Evolutionary conservation across 2,113 vertebrate genomes (phyloP).

Genomic region (Struthidea cinerea): DNA sequence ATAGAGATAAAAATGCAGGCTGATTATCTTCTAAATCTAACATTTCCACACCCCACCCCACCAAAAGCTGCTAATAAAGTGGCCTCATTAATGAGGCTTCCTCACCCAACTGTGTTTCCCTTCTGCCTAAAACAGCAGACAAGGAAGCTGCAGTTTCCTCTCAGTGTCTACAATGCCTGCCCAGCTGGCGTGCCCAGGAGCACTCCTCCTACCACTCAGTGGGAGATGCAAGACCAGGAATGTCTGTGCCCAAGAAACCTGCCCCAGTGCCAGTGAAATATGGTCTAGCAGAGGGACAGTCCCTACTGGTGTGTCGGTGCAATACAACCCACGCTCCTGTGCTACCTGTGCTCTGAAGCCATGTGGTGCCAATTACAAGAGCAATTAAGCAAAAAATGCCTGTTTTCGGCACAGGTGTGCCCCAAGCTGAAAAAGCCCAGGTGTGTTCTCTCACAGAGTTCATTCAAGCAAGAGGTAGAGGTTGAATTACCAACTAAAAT

Average conservation of each 20-base stretch:
- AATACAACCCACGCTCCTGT: accelerated
- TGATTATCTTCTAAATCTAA: neutral
- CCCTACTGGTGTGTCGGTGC: accelerated
- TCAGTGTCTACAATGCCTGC: accelerated
- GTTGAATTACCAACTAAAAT: neutral
- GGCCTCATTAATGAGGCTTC: neutral
- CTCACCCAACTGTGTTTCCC: neutral
- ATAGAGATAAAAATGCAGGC: neutral
- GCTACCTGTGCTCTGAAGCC: neutral
- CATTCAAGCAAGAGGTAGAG: neutral
- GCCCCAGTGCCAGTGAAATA: accelerated
- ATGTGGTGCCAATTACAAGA: neutral
- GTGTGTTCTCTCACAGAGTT: neutral
- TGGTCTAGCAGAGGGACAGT: neutral
- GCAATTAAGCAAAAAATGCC: neutral
- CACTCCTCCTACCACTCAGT: neutral
- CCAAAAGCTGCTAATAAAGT: neutral
- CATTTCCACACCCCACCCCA: neutral
- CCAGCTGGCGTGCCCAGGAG: neutral
- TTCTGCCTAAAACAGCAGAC: neutral
- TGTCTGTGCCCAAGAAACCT: neutral
- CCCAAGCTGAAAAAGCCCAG: neutral
- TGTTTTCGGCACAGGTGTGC: neutral
- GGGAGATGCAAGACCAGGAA: neutral
- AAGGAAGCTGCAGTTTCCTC: neutral